Base-by-base conservation (phyloP, 2,888 invertebrate genomes). In the Tenthredo scrophulariae region DNA sequence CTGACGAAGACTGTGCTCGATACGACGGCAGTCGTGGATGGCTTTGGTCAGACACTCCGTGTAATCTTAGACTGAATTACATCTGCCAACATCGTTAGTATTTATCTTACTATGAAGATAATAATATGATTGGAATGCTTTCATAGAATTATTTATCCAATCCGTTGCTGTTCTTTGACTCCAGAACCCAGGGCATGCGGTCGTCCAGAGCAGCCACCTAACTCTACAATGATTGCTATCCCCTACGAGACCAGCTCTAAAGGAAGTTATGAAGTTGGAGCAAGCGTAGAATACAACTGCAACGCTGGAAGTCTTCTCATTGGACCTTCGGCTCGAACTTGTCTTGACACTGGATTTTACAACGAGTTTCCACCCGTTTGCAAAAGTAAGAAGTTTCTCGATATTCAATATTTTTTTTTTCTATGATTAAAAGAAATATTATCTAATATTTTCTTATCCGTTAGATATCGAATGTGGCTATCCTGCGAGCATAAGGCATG, bases 1-100 rank as follows among this genome's bases (percentile, higher is more conserved):
- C 97, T 0, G 95, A 95, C 87, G 97, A 97, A 86, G 97, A 97
- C 89, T 98, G 98, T 92, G 97, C 98, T 1, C 94, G 98, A 82
- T 98, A 97, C 93, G 98, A 98, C 92, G 98, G 98, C 86, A 97
- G 97, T 90, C 98, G 97, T 92, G 98, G 98, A 40, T 98, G 98
- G 98, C 95, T 98, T 0, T 98, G 98, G 98, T 97, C 97, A 0
- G 98, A 98, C 92, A 98, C 98, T 33, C 97, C 98, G 91, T 98
- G 98, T 93, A 96, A 96, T 86, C 95, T 97, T 83, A 95, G 96
- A 88, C 94, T 98, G 88, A 98, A 98, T 94, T 98, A 97, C 94
- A 98, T 98, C 87, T 98, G 98, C 92, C 98, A 98, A 94, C 98
- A 98, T 94, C 97, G 97, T 97, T 94, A 96, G 97, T 96, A 85